A percentile compares a stretch with the other conserved stretches of the same genome.
These are phyloP conservation scores for Argopecten irradians DNA, from an alignment of 1,140 invertebrate genomes.

Conservation along the genomic window DNA sequence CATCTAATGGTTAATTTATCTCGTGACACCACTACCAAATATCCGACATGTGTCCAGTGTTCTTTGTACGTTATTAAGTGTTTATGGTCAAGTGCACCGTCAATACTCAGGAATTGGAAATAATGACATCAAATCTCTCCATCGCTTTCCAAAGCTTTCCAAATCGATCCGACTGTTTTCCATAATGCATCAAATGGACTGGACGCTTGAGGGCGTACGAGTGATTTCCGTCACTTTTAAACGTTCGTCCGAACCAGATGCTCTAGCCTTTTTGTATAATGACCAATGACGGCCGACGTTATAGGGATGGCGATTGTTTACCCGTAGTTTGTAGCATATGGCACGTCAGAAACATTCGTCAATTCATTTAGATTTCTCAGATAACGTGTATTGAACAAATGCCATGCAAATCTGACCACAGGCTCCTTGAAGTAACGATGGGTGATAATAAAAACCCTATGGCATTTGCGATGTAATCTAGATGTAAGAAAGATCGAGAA, in stretches of 20 bases:
- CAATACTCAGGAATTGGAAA: neutral
- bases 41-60: conserved; percentile 6
- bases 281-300: neutral
- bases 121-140: conserved; percentile 5
- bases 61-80: conserved; percentile 14
- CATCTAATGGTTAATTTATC: conserved; percentile 18
- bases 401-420: conserved; percentile 5
- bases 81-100: neutral
- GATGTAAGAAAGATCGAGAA: neutral
- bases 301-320: neutral
- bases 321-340: neutral
- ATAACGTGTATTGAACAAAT: conserved; percentile 16
- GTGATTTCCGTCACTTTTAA: neutral
- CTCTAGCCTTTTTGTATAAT: neutral
- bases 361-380: neutral
- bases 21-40: neutral
- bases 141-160: neutral
- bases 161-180: conserved; percentile 12
- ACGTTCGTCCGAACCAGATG: neutral
- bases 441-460: neutral
- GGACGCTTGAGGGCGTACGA: conserved; percentile 3
- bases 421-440: neutral
- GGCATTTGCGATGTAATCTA: neutral
- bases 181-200: neutral
- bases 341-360: conserved; percentile 8